Evolutionary conservation across 2,797 vertebrate species (phyloP).

Genomic region (Dendrocincla tyrannina): DNA sequence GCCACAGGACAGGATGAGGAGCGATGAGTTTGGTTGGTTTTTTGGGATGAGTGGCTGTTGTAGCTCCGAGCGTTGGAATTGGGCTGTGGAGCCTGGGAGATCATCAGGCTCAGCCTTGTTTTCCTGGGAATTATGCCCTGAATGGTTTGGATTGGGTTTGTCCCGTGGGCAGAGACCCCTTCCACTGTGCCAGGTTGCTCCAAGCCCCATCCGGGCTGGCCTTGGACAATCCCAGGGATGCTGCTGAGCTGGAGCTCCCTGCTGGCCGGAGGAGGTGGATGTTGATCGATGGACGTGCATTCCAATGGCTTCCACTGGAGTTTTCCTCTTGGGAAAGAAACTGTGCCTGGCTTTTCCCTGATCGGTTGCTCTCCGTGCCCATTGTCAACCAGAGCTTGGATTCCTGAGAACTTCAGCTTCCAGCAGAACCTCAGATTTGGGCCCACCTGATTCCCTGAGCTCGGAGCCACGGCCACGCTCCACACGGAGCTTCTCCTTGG

Average conservation of each 20-base stretch:
- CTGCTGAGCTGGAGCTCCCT: background rate
- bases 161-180: background rate
- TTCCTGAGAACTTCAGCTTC: background rate
- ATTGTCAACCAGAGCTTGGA: fast-evolving
- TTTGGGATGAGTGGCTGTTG: background rate
- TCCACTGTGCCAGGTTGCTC: background rate
- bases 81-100: background rate
- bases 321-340: background rate
- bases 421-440: background rate
- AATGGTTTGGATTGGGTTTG: background rate
- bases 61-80: fast-evolving
- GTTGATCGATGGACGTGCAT: fast-evolving
- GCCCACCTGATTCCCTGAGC: background rate
- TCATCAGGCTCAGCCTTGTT: fast-evolving
- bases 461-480: fast-evolving
- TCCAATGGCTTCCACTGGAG: fast-evolving
- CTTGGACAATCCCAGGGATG: fast-evolving
- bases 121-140: background rate
- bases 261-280: background rate
- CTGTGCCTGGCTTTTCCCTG: fast-evolving
- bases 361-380: fast-evolving
- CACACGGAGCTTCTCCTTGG: background rate
- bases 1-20: fast-evolving
- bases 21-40: fast-evolving
- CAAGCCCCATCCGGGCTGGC: fast-evolving